phyloP scores from a whole-genome alignment of 1,140 invertebrate genomes.

The Meloidogyne floridensis region DNA sequence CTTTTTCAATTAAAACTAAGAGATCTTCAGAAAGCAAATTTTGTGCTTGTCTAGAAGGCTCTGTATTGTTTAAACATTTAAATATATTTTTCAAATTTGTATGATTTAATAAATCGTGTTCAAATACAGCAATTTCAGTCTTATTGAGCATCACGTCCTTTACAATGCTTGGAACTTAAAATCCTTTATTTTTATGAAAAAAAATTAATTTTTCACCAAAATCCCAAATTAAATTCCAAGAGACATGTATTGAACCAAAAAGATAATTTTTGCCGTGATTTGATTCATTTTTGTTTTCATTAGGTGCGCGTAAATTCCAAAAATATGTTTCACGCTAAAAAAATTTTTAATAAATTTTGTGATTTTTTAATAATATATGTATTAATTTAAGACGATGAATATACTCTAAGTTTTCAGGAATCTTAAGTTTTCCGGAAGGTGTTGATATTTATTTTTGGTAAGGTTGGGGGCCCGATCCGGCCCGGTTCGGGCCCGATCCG shows the following conservation, averaged over 20 bases:
- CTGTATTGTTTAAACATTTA: not conserved
- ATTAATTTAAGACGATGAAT: too few relatives aligned
- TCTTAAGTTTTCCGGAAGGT: too few relatives aligned
- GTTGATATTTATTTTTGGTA: too few relatives aligned
- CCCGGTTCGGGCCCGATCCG: too few relatives aligned
- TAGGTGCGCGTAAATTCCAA: not conserved
- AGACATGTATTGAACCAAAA: not conserved
- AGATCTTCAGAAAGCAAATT: not conserved
- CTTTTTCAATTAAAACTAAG: not conserved
- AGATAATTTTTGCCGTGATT: not conserved
- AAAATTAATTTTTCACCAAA: not conserved
- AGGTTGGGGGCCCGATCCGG: too few relatives aligned
- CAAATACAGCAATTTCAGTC: not conserved
- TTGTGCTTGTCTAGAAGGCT: not conserved
- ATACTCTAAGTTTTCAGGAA: too few relatives aligned
- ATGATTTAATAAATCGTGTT: not conserved
- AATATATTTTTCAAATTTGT: not conserved
- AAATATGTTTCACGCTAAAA: not conserved
- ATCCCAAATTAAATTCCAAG: slow-evolving; percentile 8
- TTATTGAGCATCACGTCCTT: not conserved
- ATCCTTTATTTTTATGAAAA: not conserved
- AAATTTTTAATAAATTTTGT: too few relatives aligned
- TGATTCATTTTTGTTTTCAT: not conserved
- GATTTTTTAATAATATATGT: too few relatives aligned
- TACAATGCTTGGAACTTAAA: not conserved